Base-by-base conservation (phyloP, 2,113 vertebrate species). In the Ovibos moschatus region DNA sequence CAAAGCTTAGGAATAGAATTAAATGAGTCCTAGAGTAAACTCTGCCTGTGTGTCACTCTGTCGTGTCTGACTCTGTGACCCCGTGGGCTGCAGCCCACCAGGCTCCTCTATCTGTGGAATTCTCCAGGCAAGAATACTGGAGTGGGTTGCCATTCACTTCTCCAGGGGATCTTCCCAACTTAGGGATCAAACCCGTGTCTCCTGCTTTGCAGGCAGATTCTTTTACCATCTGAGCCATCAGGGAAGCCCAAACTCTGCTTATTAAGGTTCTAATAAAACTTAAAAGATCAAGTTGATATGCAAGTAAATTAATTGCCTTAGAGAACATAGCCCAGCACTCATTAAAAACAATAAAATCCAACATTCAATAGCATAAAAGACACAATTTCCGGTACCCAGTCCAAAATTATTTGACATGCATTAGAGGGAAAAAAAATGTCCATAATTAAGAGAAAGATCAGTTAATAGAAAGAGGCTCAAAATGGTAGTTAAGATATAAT, bases 401-500 rank as follows among this genome's bases (percentile, higher is more conserved):
- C 40, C 81, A 78, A 64, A 88, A 79, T 87, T 45, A 84, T 13
- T 36, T 87, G 9, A 25, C 5, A 40, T 76, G 27, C 12, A 82
- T 95, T 90, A 81, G 67, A 82, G 33, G 12, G 0, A 43, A 53
- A 36, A 36, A 58, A n/a, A 58, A 27, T 14, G 71, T 30, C 76
- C 76, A 47, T 47, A 78, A 60, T 71, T 92, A 62, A 74, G 60
- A 87, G 30, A 94, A 89, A 87, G 79, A 55, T 40, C 19, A 78
- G 47, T 88, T 81, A 86, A 71, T 58, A 92, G 76, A 57, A 91
- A 43, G 40, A 89, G 88, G 64, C 21, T 25, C 27, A 74, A 92
- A 96, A 96, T 82, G 79, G 36, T 19, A 60, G 27, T 81, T 86
- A 83, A 83, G 78, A 51, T 53, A 87, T 19, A 84, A 93, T 87